Evolutionary conservation across 2,113 vertebrate genomes (phyloP).

Genomic region (Sphaerodactylus townsendi): DNA sequence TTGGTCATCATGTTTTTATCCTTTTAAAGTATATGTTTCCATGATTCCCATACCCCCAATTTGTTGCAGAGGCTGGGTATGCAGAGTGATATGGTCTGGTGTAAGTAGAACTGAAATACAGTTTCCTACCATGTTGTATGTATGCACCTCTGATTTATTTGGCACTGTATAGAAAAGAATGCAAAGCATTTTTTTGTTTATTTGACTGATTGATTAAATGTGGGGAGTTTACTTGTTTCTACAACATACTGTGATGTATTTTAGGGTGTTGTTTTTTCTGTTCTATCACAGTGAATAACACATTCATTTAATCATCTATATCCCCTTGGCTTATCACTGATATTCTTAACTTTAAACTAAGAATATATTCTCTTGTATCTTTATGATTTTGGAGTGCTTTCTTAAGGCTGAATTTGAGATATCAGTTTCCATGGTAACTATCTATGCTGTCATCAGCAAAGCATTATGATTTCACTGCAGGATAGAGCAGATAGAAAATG

Average conservation of each 20-base stretch:
- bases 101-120: not conserved
- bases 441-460: constrained; percentile 56
- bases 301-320: constrained; percentile 1
- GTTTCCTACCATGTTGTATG: not conserved
- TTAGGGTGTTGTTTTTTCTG: not conserved
- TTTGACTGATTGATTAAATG: not conserved
- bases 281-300: not conserved
- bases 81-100: not conserved
- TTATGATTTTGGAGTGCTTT: constrained; percentile 57
- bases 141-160: not conserved
- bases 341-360: constrained; percentile 24
- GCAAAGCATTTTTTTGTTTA: not conserved
- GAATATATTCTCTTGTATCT: constrained; percentile 36
- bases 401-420: constrained; percentile 46
- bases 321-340: not conserved
- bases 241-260: not conserved
- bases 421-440: constrained; percentile 67
- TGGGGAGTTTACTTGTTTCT: not conserved
- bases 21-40: not conserved
- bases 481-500: constrained; percentile 44
- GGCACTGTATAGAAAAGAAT: not conserved
- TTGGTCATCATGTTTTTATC: not conserved
- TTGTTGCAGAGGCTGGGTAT: not conserved
- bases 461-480: constrained; percentile 61
- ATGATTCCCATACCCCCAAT: not conserved